Base-by-base conservation (phyloP, 2,797 vertebrate species). In the Chanos chanos region DNA sequence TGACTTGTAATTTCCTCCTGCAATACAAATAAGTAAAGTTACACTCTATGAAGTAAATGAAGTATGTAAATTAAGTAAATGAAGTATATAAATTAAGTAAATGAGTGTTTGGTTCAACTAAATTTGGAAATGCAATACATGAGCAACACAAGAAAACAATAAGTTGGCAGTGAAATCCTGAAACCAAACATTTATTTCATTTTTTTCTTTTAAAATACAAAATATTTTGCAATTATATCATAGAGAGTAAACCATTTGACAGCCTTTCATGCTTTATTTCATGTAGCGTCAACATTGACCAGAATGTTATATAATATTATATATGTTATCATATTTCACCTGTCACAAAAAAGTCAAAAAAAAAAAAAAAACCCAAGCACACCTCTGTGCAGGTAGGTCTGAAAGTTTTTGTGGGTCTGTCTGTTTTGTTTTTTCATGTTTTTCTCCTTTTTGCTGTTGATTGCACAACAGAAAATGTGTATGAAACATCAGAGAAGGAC, bases 111-210 rank as follows among this genome's bases (percentile, higher is more conserved):
- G n/a, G n/a, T n/a, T n/a, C n/a, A n/a, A n/a, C n/a, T n/a, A n/a
- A n/a, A n/a, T n/a, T n/a, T n/a, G n/a, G n/a, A n/a, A n/a, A n/a
- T n/a, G n/a, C n/a, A n/a, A n/a, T n/a, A n/a, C n/a, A n/a, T n/a
- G n/a, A n/a, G n/a, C n/a, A n/a, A n/a, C n/a, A n/a, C n/a, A n/a
- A n/a, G n/a, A 48, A 7, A 50, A 31, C 21, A 70, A 65, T 57
- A 54, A 54, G 72, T 70, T 71, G 19, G 30, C 75, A 78, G 54
- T 83, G 77, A 89, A 87, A 89, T 87, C 91, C 91, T 89, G 90
- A 95, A 95, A 94, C 81, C 91, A 88, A n/a, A 95, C 92, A 92
- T 94, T 95, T 93, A 93, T 93, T 94, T 91, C n/a, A 53, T 79
- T 74, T 74, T 86, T 90, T 88, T 88, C 90, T 91, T 90, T 89